Base-by-base conservation (phyloP, 2,888 invertebrate species). In the Steromphala cineraria region DNA sequence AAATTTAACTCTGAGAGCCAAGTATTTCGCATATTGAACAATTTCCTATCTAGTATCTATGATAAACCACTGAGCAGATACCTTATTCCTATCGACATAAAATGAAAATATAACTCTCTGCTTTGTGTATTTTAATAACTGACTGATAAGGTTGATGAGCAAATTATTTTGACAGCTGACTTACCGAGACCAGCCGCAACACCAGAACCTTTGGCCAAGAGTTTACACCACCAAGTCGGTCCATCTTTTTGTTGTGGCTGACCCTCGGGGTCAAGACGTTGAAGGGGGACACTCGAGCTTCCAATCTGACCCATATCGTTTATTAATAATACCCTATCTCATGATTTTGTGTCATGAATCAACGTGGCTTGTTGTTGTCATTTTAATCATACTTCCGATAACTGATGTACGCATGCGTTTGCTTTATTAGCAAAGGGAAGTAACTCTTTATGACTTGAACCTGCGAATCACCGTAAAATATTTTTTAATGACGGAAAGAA, bases 171-270 rank as follows among this genome's bases (percentile, higher is more conserved):
- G 46, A 46, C 46, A 46, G 46, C 1, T 46, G 10, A 74, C 82
- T 84, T 82, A 89, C 89, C 85, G 8, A 87, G 67, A 53, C 89
- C 89, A 15, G 87, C 89, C n/a, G 88, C 80, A 5, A 87, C 87
- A 40, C 89, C 89, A 7, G 85, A 79, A 0, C 86, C 87, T 76
- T 86, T 82, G 15, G 87, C 83, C 17, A 89, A 77, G 15, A 88
- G 82, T 84, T 87, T 89, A 71, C 86, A 88, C 89, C 89, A 89
- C 89, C 89, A 89, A 0, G 89, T 40, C 52, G 78, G 78, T 78
- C 62, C 78, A 67, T 78, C 67, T 1, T 62, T 17, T n/a, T 62
- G 46, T 31, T 56, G 10, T 24, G 31, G 31, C 31, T 67, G 46
- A 15, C 36, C 40, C 36, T 36, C 40, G n/a, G 71, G 31, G 36